A percentile compares a stretch with the other conserved stretches of the same genome.
Evolutionary conservation across 2,113 vertebrate genomes (phyloP).

Genomic region (Tiliqua scincoides): DNA sequence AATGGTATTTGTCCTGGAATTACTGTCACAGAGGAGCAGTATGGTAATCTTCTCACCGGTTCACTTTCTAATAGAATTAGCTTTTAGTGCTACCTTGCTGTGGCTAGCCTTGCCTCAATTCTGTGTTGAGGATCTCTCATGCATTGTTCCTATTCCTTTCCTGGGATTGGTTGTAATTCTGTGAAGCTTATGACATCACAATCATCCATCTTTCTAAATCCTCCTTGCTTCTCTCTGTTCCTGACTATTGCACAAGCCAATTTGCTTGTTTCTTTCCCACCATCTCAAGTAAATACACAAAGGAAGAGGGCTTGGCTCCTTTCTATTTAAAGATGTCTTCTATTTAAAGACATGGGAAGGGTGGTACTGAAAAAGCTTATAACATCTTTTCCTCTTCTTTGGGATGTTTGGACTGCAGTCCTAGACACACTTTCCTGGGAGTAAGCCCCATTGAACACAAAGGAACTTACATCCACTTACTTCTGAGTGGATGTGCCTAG

Average conservation of each 20-base stretch:
- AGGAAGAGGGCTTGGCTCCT: slow-evolving; percentile 63
- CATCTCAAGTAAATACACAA: slow-evolving; percentile 68
- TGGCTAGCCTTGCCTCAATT: not conserved
- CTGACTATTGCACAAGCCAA: slow-evolving; percentile 27
- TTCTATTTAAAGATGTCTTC: slow-evolving; percentile 67
- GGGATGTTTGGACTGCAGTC: not conserved
- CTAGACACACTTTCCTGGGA: too few relatives aligned
- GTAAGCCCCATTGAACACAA: too few relatives aligned
- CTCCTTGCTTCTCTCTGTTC: slow-evolving; percentile 10
- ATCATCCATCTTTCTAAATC: not conserved
- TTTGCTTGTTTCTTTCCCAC: slow-evolving; percentile 51
- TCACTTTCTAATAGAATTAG: slow-evolving; percentile 8
- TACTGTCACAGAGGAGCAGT: not conserved
- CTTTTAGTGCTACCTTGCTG: not conserved
- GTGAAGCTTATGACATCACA: not conserved
- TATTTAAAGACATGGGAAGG: slow-evolving; percentile 19
- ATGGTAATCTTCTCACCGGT: not conserved
- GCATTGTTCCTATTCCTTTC: not conserved
- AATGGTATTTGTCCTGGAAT: not conserved
- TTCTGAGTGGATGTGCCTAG: too few relatives aligned
- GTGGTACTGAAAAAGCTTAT: slow-evolving; percentile 48
- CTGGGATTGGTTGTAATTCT: not conserved
- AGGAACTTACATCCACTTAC: too few relatives aligned
- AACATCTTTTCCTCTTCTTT: slow-evolving; percentile 37
- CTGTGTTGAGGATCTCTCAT: not conserved